Percentiles rank a stretch among this genome's conserved stretches.
These are phyloP conservation scores for Elmis aenea DNA, from an alignment of 2,888 invertebrate genomes.

Conservation along the genomic window DNA sequence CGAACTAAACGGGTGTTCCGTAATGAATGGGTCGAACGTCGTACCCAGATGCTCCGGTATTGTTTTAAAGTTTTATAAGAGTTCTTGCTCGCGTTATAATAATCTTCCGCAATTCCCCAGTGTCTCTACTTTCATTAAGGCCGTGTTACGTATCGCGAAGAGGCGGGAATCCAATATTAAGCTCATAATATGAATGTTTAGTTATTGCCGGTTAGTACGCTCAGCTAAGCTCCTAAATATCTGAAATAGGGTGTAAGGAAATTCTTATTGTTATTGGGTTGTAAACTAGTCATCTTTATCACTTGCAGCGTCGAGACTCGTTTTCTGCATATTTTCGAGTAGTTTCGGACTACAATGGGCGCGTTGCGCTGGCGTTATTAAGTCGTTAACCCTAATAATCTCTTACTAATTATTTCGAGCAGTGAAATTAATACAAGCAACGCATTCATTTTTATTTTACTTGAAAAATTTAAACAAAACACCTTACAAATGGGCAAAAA, in stretches of 20 bases:
- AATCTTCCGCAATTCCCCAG: slow-evolving; percentile 25
- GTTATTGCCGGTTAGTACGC: slow-evolving; percentile 24
- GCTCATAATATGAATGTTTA: slow-evolving; percentile 30
- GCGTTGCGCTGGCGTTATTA: too few relatives aligned
- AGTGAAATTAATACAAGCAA: too few relatives aligned
- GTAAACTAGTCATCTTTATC: slow-evolving; percentile 19
- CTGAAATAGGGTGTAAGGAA: slow-evolving; percentile 18
- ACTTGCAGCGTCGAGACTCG: too few relatives aligned
- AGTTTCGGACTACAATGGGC: too few relatives aligned
- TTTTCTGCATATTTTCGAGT: too few relatives aligned
- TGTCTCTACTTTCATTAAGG: slow-evolving; percentile 29
- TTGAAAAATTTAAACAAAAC: too few relatives aligned
- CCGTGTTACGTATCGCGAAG: slow-evolving; percentile 28
- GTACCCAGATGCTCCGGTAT: slow-evolving; percentile 17
- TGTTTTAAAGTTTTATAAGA: slow-evolving; percentile 23
- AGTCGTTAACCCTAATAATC: too few relatives aligned
- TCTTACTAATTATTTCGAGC: too few relatives aligned
- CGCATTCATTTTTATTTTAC: too few relatives aligned
- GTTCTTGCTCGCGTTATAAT: slow-evolving; percentile 22
- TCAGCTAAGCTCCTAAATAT: slow-evolving; percentile 24
- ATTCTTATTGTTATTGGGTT: slow-evolving; percentile 22
- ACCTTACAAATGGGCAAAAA: too few relatives aligned
- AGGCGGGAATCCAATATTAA: slow-evolving; percentile 30
- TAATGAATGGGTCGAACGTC: slow-evolving; percentile 19
- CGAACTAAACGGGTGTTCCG: slow-evolving; percentile 6